Conservation (phyloP, 2,888 invertebrate genomes). For the Drosophila aldrichi region DNA sequence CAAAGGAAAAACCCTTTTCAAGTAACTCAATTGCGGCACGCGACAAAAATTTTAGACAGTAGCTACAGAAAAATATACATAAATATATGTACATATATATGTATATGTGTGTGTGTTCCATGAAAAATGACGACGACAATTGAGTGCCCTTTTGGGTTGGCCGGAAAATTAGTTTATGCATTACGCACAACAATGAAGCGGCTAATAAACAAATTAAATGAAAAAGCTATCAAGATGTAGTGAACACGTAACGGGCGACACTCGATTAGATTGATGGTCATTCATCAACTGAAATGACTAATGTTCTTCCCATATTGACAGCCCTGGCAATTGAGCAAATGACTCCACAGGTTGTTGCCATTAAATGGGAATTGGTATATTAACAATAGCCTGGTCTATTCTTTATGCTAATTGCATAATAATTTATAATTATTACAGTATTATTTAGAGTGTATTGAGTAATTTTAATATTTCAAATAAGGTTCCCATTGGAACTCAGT, state of each 20-base stretch:
- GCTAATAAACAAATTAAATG: conserved; percentile 40
- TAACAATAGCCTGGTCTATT: too few relatives aligned
- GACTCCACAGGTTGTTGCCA: conserved; percentile 2
- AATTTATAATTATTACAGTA: not conserved
- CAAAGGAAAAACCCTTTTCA: conserved; percentile 14
- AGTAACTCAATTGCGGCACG: conserved; percentile 50
- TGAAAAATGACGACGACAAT: conserved; percentile 48
- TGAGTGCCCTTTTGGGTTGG: conserved; percentile 44
- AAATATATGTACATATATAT: not conserved
- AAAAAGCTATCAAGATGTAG: conserved; percentile 38
- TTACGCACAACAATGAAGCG: conserved; percentile 37
- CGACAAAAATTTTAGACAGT: conserved; percentile 46
- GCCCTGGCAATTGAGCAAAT: not conserved
- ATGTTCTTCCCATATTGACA: not conserved
- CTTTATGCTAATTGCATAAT: not conserved
- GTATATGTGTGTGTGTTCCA: not conserved
- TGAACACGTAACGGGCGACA: conserved; percentile 15
- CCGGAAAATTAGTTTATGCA: conserved; percentile 43
- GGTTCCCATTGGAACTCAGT: too few relatives aligned
- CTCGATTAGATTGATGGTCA: conserved; percentile 11
- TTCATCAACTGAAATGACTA: conserved; percentile 3
- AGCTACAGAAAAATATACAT: not conserved
- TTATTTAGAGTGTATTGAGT: too few relatives aligned
- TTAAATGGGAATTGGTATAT: not conserved
- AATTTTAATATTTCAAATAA: too few relatives aligned